Conservation (phyloP, 2,888 invertebrate genomes). For the Oxyscelio sp. region DNA sequence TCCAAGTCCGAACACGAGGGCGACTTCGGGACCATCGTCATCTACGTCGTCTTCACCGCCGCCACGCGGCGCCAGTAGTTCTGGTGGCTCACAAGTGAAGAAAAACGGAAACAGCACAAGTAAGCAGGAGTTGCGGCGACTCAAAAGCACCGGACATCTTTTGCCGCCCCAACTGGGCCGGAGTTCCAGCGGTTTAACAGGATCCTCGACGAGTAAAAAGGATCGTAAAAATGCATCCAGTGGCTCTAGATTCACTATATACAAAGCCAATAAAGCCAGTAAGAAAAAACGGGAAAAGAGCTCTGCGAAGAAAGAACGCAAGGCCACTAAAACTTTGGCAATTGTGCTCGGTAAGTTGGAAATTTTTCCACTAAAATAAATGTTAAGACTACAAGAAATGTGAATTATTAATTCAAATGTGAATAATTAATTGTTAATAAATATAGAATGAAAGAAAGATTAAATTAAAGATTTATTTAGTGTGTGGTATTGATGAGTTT, state of each 20-base stretch:
- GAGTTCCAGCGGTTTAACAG: constrained; percentile 83
- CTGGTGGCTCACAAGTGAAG: constrained; percentile 79
- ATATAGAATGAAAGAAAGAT: no score
- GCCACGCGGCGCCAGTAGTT: constrained; percentile 77
- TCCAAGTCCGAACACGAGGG: constrained; percentile 85
- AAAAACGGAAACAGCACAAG: constrained; percentile 84
- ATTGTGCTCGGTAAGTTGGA: constrained; percentile 97
- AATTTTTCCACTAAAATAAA: constrained; percentile 15
- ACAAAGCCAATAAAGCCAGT: constrained; percentile 97
- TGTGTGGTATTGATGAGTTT: no score
- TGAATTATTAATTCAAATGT: no score
- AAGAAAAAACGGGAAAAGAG: constrained; percentile 98
- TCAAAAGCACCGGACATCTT: constrained; percentile 84
- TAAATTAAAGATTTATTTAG: no score
- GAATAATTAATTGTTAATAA: no score
- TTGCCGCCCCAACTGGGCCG: constrained; percentile 85
- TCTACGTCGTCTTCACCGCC: constrained; percentile 85
- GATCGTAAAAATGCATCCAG: constrained; percentile 92
- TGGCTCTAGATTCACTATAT: constrained; percentile 95
- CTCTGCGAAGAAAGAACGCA: constrained; percentile 97
- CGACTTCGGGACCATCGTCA: constrained; percentile 86
- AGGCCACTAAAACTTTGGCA: constrained; percentile 99
- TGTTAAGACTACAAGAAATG: no score
- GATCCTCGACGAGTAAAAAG: constrained; percentile 91
- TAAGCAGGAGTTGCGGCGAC: constrained; percentile 85